These are phyloP conservation scores for Mohoua ochrocephala DNA, from an alignment of 2,113 vertebrate species.

Conservation along the genomic window DNA sequence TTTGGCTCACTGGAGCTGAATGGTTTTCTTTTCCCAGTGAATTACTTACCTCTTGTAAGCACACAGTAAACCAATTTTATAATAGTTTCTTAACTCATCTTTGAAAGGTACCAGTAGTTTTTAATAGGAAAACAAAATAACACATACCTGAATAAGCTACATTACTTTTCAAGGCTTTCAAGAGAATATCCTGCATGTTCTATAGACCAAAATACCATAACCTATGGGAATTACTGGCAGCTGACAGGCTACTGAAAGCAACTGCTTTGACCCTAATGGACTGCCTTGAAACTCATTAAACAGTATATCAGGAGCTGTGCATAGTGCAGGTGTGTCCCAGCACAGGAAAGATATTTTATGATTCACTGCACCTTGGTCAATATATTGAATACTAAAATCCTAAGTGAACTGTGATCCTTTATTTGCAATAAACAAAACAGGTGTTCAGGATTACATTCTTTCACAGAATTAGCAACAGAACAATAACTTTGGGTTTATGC, in stretches of 20 bases:
- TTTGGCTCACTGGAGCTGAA: neutral
- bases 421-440: neutral
- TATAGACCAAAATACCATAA: neutral
- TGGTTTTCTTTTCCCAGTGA: neutral
- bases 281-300: neutral
- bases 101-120: neutral
- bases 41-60: neutral
- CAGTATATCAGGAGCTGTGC: neutral
- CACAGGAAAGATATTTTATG: neutral
- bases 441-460: neutral
- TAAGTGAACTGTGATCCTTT: neutral
- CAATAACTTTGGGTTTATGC: neutral
- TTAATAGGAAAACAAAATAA: neutral
- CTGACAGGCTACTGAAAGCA: neutral
- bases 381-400: neutral
- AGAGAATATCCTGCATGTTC: neutral
- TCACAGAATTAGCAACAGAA: neutral
- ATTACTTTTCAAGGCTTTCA: neutral
- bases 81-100: neutral
- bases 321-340: neutral
- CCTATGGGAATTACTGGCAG: neutral
- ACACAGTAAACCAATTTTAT: neutral
- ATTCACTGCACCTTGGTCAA: neutral
- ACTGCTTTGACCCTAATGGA: neutral
- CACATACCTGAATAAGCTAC: neutral